Base-by-base conservation (phyloP, 2,113 vertebrate species). In the Probosciger aterrimus region DNA sequence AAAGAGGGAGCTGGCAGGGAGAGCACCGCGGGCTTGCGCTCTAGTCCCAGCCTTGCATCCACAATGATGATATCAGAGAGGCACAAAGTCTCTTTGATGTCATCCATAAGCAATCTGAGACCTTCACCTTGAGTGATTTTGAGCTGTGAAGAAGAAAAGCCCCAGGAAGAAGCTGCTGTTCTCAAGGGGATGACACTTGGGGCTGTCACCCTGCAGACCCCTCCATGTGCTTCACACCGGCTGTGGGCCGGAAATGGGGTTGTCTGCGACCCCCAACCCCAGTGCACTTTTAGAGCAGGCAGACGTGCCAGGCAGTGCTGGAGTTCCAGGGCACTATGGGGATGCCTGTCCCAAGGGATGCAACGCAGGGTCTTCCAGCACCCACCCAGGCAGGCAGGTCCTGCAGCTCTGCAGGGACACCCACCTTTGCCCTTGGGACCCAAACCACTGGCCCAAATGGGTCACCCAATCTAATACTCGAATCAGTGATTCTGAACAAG, bases 51-150 rank as follows among this genome's bases (percentile, higher is more conserved):
- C 81, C 35, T 84, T 82, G 65, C 87, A 37, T 94, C 91, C 62
- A 94, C 59, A 82, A 97, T 30, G 69, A 96, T 82, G 35, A 65
- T 57, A 85, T 71, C 81, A 4, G 91, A 90, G 43, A 86, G 92
- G 31, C 3, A 9, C 31, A 82, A 86, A 28, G 50, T 85, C 60
- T 83, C 96, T 86, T 82, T 96, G 39, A 96, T 91, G 11, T 68
- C 74, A 70, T 95, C 91, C 78, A 95, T 86, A 78, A 97, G 62
- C 37, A 97, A 81, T 62, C 35, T 25, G 82, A 97, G 97, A 43
- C 41, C 90, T 89, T 37, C 59, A 31, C 63, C 77, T n/a, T 47
- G 55, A 20, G 27, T 33, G 7, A 69, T 63, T 86, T 88, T 91
- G 95, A 94, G 49, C 41, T 78, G 49, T 73, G 23, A 47, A 70